Evolutionary conservation across 1,140 invertebrate genomes (phyloP).

Genomic region (Pomacea maculata): DNA sequence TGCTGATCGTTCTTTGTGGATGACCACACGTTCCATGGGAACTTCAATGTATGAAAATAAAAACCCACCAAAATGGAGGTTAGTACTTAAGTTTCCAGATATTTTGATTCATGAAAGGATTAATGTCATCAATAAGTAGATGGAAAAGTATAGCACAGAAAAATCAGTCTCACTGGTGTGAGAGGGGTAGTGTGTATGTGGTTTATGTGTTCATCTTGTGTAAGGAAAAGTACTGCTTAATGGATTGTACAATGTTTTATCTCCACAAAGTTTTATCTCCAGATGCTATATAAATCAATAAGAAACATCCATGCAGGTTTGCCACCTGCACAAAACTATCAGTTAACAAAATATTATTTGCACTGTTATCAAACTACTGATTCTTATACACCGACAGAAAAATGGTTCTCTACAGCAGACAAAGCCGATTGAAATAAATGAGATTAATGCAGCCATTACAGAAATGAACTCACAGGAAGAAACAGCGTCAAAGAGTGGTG

Average conservation of each 20-base stretch:
- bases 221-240: too few relatives aligned
- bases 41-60: slow-evolving; percentile 68
- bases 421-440: too few relatives aligned
- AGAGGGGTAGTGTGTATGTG: neutral
- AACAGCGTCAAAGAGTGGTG: slow-evolving; percentile 82
- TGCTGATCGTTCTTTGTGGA: slow-evolving; percentile 84
- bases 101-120: neutral
- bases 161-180: neutral
- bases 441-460: neutral
- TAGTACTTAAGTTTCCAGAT: neutral
- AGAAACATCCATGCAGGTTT: too few relatives aligned
- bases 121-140: too few relatives aligned
- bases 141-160: neutral
- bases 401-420: too few relatives aligned
- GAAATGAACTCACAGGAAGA: slow-evolving; percentile 23
- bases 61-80: too few relatives aligned
- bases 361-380: neutral
- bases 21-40: slow-evolving; percentile 83
- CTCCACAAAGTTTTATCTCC: too few relatives aligned
- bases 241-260: too few relatives aligned
- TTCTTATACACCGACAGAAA: too few relatives aligned
- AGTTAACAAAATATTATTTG: neutral
- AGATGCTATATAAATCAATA: too few relatives aligned
- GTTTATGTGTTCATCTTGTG: too few relatives aligned
- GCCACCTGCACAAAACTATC: neutral